Evolutionary conservation across 2,888 invertebrate species (phyloP).

Genomic region (Andrena chrysosceles): DNA sequence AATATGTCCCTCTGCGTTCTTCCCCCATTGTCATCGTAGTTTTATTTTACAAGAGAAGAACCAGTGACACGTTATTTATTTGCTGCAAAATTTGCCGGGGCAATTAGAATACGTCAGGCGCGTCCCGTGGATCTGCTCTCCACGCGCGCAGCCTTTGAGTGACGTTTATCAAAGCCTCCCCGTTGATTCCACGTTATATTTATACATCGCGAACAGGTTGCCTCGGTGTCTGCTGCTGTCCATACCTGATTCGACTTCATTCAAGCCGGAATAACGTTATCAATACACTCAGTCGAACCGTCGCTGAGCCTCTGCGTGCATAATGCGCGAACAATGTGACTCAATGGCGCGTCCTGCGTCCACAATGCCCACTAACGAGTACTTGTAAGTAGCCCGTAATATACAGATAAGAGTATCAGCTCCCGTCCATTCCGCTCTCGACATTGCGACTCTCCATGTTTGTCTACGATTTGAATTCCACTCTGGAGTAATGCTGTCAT

Average conservation of each 20-base stretch:
- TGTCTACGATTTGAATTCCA: background rate
- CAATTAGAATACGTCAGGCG: constrained; percentile 35
- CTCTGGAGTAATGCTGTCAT: background rate
- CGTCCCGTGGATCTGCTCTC: background rate
- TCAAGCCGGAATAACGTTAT: constrained; percentile 13
- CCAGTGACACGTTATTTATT: background rate
- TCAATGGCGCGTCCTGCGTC: constrained; percentile 14
- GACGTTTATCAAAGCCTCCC: constrained; percentile 41
- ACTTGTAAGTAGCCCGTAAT: constrained; percentile 37
- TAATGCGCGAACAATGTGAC: constrained; percentile 59
- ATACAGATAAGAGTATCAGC: constrained; percentile 1
- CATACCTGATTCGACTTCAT: constrained; percentile 21
- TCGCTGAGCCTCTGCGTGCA: constrained; percentile 1
- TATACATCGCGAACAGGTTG: constrained; percentile 14
- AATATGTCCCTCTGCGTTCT: too few relatives aligned
- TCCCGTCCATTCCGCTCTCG: constrained; percentile 2
- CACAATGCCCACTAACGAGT: constrained; percentile 38
- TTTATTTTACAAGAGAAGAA: too few relatives aligned
- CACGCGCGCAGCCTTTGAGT: constrained; percentile 13
- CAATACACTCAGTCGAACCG: constrained; percentile 24
- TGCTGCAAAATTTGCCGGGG: constrained; percentile 7
- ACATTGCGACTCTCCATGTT: background rate
- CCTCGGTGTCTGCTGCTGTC: constrained; percentile 8
- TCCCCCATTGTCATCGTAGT: too few relatives aligned
- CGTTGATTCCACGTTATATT: constrained; percentile 41